These are phyloP conservation scores for Monopterus albus DNA, from an alignment of 2,113 vertebrate genomes.

Conservation along the genomic window DNA sequence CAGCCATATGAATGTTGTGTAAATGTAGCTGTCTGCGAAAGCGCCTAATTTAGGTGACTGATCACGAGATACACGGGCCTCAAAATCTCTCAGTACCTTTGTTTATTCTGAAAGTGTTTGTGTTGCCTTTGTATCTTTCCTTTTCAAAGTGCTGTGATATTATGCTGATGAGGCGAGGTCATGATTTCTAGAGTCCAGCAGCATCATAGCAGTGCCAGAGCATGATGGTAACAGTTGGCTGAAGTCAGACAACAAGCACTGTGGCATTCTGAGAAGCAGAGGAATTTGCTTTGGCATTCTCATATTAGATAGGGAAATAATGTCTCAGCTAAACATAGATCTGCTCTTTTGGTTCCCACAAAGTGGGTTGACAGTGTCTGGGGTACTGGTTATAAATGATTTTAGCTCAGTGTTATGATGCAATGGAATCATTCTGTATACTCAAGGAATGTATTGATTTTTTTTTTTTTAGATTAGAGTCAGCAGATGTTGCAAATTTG, in stretches of 20 bases:
- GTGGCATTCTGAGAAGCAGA: slow-evolving; percentile 57
- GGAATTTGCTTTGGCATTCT: slow-evolving; percentile 59
- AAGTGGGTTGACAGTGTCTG: slow-evolving; percentile 33
- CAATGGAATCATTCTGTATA: neutral
- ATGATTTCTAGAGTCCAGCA: slow-evolving; percentile 29
- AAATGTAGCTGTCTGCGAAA: slow-evolving; percentile 2
- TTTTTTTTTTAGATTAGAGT: no score
- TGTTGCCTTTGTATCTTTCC: slow-evolving; percentile 9
- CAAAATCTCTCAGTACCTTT: neutral
- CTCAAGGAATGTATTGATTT: neutral
- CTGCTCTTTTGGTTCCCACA: slow-evolving; percentile 7
- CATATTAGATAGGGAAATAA: slow-evolving; percentile 54
- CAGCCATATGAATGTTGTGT: neutral
- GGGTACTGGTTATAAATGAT: slow-evolving; percentile 10
- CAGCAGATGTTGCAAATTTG: neutral
- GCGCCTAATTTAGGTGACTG: slow-evolving; percentile 24
- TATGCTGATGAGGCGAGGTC: slow-evolving; percentile 41
- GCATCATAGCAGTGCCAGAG: slow-evolving; percentile 33
- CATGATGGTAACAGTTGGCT: slow-evolving; percentile 30
- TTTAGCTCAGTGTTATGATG: slow-evolving; percentile 4
- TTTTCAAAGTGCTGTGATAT: slow-evolving; percentile 12
- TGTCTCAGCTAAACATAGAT: slow-evolving; percentile 61
- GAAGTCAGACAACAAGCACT: slow-evolving; percentile 33
- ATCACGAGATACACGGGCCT: slow-evolving; percentile 24
- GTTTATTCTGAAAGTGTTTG: slow-evolving; percentile 1